Evolutionary conservation across 2,113 vertebrate species (phyloP), one percentile per base, ranked within the genome.

Genomic region (Scophthalmus maximus): DNA sequence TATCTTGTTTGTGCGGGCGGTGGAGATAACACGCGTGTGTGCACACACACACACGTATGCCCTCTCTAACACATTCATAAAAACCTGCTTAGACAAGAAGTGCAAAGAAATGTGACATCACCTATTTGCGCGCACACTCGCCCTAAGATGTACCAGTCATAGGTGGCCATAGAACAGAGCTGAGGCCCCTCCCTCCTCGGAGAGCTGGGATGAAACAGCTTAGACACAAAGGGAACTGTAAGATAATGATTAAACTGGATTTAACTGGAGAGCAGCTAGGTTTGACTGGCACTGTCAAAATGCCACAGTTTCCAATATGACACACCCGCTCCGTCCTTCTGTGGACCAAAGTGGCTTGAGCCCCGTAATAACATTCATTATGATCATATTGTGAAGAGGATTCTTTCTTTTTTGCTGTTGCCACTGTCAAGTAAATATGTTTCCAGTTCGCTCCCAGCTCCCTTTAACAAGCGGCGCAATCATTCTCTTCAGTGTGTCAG

Each of bases 171-270:
- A 17, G 9, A 68, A 42, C 15, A 46, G 36, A 71, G 42, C 25
- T 3, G 6, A 50, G 69, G 51, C 58, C 36, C 51, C 44, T 34
- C n/a, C 23, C 26, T 56, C 64, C 77, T 73, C 47, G 32, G 58
- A 68, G 73, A 76, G 47, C 46, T 6, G 44, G 29, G 30, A 67
- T 67, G 32, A 78, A 29, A 78, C 36, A 38, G 56, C 53, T 78
- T 34, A 76, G 62, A 73, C 34, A 69, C 51, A 25, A 63, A 72
- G 59, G 18, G 14, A 53, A 36, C 10, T 36, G 30, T 32, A 8
- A 71, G 61, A 68, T 68, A 56, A 72, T 63, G 59, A 75, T 81
- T 81, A 47, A 27, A 78, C 42, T 73, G n/a, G 62, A 55, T 68
- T 66, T 60, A 29, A 55, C 69, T 32, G 25, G 4, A 60, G 47